Conservation (phyloP, 2,888 invertebrate species). For the Lasioglossum figueresi region DNA sequence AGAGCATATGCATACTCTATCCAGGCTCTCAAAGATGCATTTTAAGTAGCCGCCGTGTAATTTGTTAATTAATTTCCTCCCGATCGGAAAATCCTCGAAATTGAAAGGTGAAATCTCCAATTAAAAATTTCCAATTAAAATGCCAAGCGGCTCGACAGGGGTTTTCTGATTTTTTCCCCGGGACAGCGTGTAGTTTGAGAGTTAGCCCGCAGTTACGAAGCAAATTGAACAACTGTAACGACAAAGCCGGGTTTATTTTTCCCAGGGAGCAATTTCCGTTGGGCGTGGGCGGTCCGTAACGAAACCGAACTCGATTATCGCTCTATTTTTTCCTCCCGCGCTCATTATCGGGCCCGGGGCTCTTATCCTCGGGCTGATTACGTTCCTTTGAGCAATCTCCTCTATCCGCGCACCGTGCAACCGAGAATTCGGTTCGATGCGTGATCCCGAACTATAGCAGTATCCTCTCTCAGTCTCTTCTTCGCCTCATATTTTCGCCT, state of each 20-base stretch:
- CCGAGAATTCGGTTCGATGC: neutral
- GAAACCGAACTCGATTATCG: conserved; percentile 33
- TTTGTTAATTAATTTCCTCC: neutral
- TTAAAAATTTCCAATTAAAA: conserved; percentile 14
- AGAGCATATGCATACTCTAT: neutral
- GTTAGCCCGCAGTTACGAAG: conserved; percentile 17
- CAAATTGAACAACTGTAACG: conserved; percentile 42
- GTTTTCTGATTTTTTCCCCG: neutral
- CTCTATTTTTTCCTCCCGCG: conserved; percentile 26
- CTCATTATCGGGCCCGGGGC: conserved; percentile 25
- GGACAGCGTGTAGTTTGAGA: neutral
- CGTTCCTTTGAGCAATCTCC: conserved; percentile 49
- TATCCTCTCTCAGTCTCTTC: neutral
- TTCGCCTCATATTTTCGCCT: neutral
- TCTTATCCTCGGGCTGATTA: conserved; percentile 26
- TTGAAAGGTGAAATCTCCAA: neutral
- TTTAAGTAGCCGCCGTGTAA: neutral
- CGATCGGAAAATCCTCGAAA: neutral
- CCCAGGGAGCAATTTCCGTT: conserved; percentile 5
- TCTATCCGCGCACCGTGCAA: neutral
- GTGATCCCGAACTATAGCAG: neutral
- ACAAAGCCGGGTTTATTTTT: conserved; percentile 33
- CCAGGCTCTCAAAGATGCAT: neutral
- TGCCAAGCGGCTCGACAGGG: neutral
- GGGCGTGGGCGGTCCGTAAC: neutral